Evolutionary conservation across 2,888 invertebrate species (phyloP).

Genomic region (Gnatocerus cornutus): DNA sequence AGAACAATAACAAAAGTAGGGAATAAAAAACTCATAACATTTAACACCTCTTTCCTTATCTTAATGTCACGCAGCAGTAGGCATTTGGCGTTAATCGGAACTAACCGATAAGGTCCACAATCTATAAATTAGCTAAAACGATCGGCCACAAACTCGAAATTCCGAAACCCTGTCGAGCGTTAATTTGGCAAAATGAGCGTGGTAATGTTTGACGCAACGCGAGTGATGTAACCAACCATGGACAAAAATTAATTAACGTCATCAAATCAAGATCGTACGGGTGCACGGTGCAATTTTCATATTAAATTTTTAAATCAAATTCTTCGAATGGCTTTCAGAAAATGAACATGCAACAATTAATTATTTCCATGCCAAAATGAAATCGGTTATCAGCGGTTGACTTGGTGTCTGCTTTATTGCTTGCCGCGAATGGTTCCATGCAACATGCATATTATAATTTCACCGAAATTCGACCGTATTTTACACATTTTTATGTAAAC

Average conservation of each 20-base stretch:
- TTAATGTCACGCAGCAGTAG: conserved; percentile 8
- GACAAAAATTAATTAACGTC: conserved; percentile 66
- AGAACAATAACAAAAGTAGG: too few relatives aligned
- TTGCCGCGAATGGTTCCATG: background rate
- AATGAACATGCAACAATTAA: conserved; percentile 30
- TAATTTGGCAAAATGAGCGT: conserved; percentile 62
- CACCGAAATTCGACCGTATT: conserved; percentile 67
- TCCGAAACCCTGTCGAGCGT: conserved; percentile 57
- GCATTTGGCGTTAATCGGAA: conserved; percentile 23
- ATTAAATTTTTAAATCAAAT: conserved; percentile 56
- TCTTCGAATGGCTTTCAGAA: conserved; percentile 33
- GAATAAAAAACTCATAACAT: too few relatives aligned
- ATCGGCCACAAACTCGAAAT: conserved; percentile 47
- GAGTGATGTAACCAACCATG: conserved; percentile 53
- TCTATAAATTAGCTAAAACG: conserved; percentile 48
- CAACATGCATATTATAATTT: conserved; percentile 57
- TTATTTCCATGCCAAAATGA: conserved; percentile 21
- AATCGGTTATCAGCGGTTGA: conserved; percentile 13
- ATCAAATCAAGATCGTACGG: conserved; percentile 59
- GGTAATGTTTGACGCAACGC: conserved; percentile 66
- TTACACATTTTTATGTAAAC: conserved; percentile 70
- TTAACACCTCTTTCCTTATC: conserved; percentile 16
- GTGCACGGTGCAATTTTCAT: conserved; percentile 66
- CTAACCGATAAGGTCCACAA: conserved; percentile 40
- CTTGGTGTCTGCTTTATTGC: conserved; percentile 12